Base-by-base conservation (phyloP, 2,888 invertebrate species). In the Thalpophila matura region DNA sequence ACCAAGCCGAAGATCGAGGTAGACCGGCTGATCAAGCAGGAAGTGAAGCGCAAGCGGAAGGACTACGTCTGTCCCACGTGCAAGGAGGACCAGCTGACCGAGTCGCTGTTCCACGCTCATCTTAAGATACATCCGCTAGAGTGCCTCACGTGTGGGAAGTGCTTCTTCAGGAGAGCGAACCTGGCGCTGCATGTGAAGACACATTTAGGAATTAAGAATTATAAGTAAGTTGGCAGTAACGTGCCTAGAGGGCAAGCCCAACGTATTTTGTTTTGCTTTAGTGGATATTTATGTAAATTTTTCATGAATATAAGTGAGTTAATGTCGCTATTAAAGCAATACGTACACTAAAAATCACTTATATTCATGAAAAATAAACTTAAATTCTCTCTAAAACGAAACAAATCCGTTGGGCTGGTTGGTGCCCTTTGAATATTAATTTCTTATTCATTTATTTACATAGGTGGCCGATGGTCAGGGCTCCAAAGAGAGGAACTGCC, bases 131-230 rank as follows among this genome's bases (percentile, higher is more conserved):
- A 98, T 88, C 98, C 98, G 0, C 95, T 98, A 55, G 98, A 98
- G 89, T 98, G 98, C 79, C 96, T 96, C 65, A 96, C 97, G 16
- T 98, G 98, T 84, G 97, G 97, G 12, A 98, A 98, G 85, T 96
- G 96, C 84, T 98, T 97, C 95, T 96, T 96, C 83, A 95, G 96
- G 16, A 96, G 97, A 86, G 96, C 96, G 73, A 97, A 97, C 88
- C 96, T 97, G 66, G 96, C 97, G 47, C 90, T 98, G 38, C 98
- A 98, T 86, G 95, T 97, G 86, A 97, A 97, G 86, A 96, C 97
- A 1, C 98, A 98, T 89, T 90, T 97, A 63, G 97, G 97, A 16
- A 97, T 98, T 84, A 97, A 97, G 85, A 97, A 97, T 74, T 96
- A 95, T 84, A 95, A 94, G 95, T 95, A 75, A 91, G 94, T 91